Evolutionary conservation across 2,797 vertebrate species (phyloP), one percentile per base, ranked within the genome.

Genomic region (Gastrophryne carolinensis): DNA sequence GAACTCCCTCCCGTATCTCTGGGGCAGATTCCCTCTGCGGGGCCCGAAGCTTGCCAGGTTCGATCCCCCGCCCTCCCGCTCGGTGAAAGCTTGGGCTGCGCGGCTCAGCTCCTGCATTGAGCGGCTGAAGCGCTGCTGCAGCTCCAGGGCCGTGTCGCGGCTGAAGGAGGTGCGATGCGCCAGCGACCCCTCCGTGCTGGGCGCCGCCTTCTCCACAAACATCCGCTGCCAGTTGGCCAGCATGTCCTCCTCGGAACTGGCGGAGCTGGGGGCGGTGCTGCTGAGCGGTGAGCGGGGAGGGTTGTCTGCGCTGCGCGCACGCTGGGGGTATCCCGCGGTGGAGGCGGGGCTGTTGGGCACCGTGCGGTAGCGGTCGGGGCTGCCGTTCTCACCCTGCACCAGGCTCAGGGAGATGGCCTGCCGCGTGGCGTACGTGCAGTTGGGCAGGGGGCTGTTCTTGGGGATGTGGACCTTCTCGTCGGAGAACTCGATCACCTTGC

Each of bases 391-490:
- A 0, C 85, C 92, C 81, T 95, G 96, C 23, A 98, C 97, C 19
- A 99, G 88, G 85, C 96, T 96, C 58, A 99, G 90, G 0, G 96
- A 98, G 84, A 99, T 99, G 80, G 97, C 97, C 88, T 99, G 97
- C 34, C 97, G 90, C 0, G 97, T 99, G 37, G 96, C 97, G 0
- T 99, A 99, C 0, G 97, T 99, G 68, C 97, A 98, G 87, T 99
- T 99, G 75, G 97, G 97, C 62, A 99, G 84, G 0, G 97, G 97
- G 7, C 96, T 97, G 84, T 99, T 98, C 79, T 95, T 98, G 15
- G 97, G 96, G 79, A 98, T 96, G 80, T 94, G 95, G 63, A 99
- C 95, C 80, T 96, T 97, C 82, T 98, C 97, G 50, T 98, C 97
- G 0, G 96, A 95, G 85, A 99, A 99, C 84, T 98, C 97, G 0